Conservation (phyloP, 2,113 vertebrate species). For the Okapia johnstoni region DNA sequence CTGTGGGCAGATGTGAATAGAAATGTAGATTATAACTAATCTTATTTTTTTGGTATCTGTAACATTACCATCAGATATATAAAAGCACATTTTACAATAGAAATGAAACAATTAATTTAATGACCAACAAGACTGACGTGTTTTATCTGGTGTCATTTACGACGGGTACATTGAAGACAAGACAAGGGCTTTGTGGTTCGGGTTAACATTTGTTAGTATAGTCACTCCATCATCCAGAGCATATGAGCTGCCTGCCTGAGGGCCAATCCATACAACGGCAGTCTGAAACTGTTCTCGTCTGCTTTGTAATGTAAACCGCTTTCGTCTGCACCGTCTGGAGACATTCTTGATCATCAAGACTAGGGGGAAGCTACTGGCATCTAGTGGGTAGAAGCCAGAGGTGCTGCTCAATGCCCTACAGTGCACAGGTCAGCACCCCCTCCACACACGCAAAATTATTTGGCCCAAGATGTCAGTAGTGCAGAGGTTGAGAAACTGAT, state of each 20-base stretch:
- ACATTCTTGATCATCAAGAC: neutral
- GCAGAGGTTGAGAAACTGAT: neutral
- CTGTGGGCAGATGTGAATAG: neutral
- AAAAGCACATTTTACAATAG: neutral
- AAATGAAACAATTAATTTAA: neutral
- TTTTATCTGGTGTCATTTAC: neutral
- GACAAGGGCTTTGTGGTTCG: neutral
- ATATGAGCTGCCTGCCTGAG: neutral
- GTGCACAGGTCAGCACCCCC: neutral
- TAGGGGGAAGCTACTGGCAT: neutral
- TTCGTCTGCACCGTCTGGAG: neutral
- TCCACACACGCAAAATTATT: too few relatives aligned
- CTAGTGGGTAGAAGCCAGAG: neutral
- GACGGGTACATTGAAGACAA: neutral
- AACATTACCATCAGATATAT: neutral
- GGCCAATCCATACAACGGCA: neutral
- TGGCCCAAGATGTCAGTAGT: neutral
- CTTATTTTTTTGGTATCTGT: neutral
- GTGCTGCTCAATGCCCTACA: neutral
- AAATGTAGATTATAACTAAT: neutral
- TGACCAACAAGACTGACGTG: neutral
- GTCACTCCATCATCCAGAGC: neutral
- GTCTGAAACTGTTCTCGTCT: neutral
- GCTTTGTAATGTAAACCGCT: neutral
- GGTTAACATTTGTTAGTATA: neutral